Percentiles rank a stretch among this genome's conserved stretches.
These are phyloP conservation scores for Aurelia aurita DNA, from an alignment of 30 jellyfish, hydroid and myxozoan genomes.

Conservation along the genomic window DNA sequence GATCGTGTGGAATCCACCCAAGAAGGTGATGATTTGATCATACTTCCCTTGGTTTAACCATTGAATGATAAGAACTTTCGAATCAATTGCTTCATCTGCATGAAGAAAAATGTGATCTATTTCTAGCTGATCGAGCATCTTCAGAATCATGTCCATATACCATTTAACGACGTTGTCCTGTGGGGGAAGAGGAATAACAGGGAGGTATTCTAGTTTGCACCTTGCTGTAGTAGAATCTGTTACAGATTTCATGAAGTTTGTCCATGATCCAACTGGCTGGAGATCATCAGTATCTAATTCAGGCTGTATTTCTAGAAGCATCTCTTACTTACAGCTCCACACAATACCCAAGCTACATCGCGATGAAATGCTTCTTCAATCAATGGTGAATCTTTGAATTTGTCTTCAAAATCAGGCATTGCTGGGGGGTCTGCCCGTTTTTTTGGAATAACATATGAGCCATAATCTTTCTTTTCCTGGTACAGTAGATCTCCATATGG, in stretches of 20 bases:
- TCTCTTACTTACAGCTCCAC: conserved; percentile 33
- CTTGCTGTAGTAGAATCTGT: conserved; percentile 18
- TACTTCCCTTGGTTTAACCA: conserved; percentile 41
- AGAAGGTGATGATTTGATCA: conserved; percentile 13
- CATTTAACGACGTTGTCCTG: conserved; percentile 26
- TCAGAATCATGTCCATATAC: conserved; percentile 56
- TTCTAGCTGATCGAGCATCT: conserved; percentile 50
- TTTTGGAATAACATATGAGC: conserved; percentile 3
- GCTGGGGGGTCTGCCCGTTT: conserved; percentile 19
- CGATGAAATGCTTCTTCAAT: conserved; percentile 24
- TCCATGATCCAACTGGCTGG: conserved; percentile 61
- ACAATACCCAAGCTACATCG: conserved; percentile 45
- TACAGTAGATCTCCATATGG: conserved; percentile 7
- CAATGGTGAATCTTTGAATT: conserved; percentile 17
- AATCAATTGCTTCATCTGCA: conserved; percentile 68
- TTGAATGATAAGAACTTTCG: conserved; percentile 33
- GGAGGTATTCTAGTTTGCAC: conserved; percentile 62
- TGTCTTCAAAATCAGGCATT: conserved; percentile 24
- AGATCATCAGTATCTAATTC: conserved; percentile 9
- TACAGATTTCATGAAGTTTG: conserved; percentile 33
- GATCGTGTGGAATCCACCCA: conserved; percentile 54
- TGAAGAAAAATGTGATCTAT: conserved; percentile 54
- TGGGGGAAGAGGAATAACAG: conserved; percentile 70
- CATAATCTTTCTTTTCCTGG: conserved; percentile 15
- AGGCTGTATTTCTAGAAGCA: conserved; percentile 5